These are phyloP conservation scores for Mesoclemmys tuberculata DNA, from an alignment of 2,113 vertebrate genomes.

Conservation along the genomic window DNA sequence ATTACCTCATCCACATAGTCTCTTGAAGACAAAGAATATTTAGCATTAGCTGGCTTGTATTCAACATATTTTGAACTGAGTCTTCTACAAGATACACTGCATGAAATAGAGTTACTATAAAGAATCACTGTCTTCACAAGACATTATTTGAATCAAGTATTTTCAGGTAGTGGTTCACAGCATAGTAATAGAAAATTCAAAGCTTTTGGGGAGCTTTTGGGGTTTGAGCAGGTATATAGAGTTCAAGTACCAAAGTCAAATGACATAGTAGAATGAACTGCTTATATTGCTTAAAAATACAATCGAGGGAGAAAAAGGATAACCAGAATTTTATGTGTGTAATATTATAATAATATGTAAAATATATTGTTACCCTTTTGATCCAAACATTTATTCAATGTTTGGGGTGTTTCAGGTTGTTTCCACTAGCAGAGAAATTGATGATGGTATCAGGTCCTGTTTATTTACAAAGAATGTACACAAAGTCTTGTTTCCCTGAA, in stretches of 20 bases:
- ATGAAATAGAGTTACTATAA: neutral
- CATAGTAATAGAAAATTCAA: neutral
- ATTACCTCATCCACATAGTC: too few species aligned
- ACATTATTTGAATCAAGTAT: neutral
- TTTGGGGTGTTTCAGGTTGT: neutral
- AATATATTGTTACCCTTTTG: neutral
- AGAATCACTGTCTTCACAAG: neutral
- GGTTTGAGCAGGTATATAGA: neutral
- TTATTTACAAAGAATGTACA: neutral
- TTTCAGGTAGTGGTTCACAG: neutral
- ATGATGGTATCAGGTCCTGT: neutral
- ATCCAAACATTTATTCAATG: neutral
- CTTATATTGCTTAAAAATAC: neutral
- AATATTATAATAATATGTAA: neutral
- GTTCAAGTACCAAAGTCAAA: neutral
- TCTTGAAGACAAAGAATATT: neutral
- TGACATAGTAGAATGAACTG: neutral
- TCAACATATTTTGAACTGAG: neutral
- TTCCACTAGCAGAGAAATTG: neutral
- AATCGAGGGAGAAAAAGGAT: neutral
- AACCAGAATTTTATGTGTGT: neutral
- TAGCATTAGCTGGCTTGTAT: neutral
- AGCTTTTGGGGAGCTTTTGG: neutral
- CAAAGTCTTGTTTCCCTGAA: neutral
- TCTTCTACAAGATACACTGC: neutral